Base-by-base conservation (phyloP, 2,113 vertebrate genomes). In the Microtus oregoni region DNA sequence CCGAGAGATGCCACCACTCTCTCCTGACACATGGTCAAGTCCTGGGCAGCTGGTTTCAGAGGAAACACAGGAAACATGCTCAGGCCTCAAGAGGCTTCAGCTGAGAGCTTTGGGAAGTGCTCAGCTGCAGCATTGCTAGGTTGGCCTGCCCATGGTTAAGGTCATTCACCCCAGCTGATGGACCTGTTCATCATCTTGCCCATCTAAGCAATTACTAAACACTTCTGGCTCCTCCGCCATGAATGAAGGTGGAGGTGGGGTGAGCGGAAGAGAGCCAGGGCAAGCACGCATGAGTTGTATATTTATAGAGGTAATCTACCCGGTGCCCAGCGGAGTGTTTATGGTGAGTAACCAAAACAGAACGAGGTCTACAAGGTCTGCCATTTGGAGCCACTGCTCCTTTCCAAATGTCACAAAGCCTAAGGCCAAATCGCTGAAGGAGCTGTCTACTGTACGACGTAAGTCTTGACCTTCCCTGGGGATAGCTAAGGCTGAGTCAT, bases 281-380 rank as follows among this genome's bases (percentile, higher is more conserved):
- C 67, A 93, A 96, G 68, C 47, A 91, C 67, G 86, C 13, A 7
- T 47, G 9, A 20, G 63, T 12, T 38, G 52, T 92, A 14, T 94
- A 97, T 96, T 96, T 96, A 94, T 87, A 97, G 91, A 96, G 24
- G 5, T 35, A 96, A 26, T 55, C 55, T 94, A 86, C 83, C 91
- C 72, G 92, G 55, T 10, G 90, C 79, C 44, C 22, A 24, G 61
- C 67, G 86, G 61, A 73, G 2, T 98, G 98, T 98, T 98, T 97
- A 78, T 96, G 73, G 32, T 72, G 0, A 0, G 97, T 98, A 98
- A 98, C 98, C 97, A 98, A 95, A 98, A 96, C 97, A 98, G 79
- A 95, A 24, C 0, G 0, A 86, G 79, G 91, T 96, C 89, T 97
- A 24, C 0, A 0, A 86, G 72, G 90, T 96, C 89, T 97, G 89